Percentiles rank a stretch among this genome's conserved stretches.
Evolutionary conservation across 2,888 invertebrate species (phyloP).

Genomic region (Amphipyra tragopoginis): DNA sequence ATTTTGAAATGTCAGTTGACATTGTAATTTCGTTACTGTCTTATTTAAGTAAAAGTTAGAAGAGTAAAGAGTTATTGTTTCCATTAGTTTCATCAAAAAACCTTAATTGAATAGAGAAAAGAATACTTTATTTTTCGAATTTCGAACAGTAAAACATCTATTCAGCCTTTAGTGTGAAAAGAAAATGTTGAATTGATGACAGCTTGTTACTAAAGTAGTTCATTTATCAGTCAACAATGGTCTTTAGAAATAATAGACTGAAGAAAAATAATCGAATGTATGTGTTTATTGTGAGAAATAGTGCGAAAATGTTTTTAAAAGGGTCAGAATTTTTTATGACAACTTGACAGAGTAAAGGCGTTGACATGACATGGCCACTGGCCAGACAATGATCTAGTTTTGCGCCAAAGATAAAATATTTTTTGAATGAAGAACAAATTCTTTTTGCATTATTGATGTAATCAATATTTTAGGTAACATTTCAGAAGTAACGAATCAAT

Average conservation of each 20-base stretch:
- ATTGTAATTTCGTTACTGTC: too few species aligned
- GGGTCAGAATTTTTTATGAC: conserved; percentile 4
- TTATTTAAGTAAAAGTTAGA: too few species aligned
- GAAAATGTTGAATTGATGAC: conserved; percentile 33
- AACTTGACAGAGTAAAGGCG: conserved; percentile 21
- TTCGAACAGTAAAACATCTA: background rate
- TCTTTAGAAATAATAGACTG: conserved; percentile 20
- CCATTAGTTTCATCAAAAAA: too few species aligned
- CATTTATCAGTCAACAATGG: conserved; percentile 48
- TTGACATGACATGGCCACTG: conserved; percentile 25
- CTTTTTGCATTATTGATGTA: background rate
- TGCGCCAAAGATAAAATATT: conserved; percentile 4
- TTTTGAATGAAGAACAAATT: conserved; percentile 20
- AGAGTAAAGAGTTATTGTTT: too few species aligned
- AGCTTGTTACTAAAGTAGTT: conserved; percentile 38
- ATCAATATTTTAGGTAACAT: too few species aligned
- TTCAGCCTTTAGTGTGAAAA: conserved; percentile 1
- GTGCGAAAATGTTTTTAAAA: conserved; percentile 30
- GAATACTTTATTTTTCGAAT: background rate
- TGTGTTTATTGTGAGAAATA: conserved; percentile 31
- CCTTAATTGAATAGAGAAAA: background rate
- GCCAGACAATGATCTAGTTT: conserved; percentile 7
- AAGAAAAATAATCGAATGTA: conserved; percentile 43
- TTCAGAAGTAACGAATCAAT: too few species aligned
- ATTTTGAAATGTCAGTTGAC: too few species aligned